Base-by-base conservation (phyloP, 2,113 vertebrate species). In the Corydoras maculifer region DNA sequence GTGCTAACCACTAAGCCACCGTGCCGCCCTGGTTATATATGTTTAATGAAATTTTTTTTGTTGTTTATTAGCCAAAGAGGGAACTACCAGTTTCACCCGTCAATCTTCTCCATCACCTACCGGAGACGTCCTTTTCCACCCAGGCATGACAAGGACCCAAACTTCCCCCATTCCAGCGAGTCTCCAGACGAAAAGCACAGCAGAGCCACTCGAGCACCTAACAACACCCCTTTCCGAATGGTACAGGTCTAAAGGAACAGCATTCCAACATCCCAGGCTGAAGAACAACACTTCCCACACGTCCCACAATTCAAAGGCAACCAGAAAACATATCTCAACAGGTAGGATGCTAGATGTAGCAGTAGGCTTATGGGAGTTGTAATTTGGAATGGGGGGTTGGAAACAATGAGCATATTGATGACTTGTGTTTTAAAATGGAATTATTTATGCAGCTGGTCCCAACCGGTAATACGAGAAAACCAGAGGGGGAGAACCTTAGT, bases 361-460 rank as follows among this genome's bases (percentile, higher is more conserved):
- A 43, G 35, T 25, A 25, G 13, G 3, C 9, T 35, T 8, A 12
- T 67, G 65, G 65, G 29, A 57, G 9, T 53, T 53, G 51, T 53
- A 53, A 3, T 53, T 53, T 3, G 5, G 43, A 18, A 18, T 57
- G 30, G 30, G 51, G 71, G 54, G 50, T 68, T 62, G 18, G 65
- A 74, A 74, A 74, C 72, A 74, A 58, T 74, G 51, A 31, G 50
- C 49, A 4, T 58, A 62, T 57, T 74, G 65, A 74, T 75, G 57
- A 75, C 8, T 32, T 43, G 35, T 0, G 35, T 43, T 43, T 57
- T 58, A 12, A 62, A 66, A 63, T 30, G 48, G 57, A 69, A 70
- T 75, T 69, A 65, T 70, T 66, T 70, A 60, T 71, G 62, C 68
- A 75, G 74, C 74, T 75, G 74, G 68, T 30, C 58, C 66, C 68